Percentiles rank a stretch among this genome's conserved stretches.
Conservation (phyloP, 2,888 invertebrate species). For the Caenorhabditis angaria region DNA sequence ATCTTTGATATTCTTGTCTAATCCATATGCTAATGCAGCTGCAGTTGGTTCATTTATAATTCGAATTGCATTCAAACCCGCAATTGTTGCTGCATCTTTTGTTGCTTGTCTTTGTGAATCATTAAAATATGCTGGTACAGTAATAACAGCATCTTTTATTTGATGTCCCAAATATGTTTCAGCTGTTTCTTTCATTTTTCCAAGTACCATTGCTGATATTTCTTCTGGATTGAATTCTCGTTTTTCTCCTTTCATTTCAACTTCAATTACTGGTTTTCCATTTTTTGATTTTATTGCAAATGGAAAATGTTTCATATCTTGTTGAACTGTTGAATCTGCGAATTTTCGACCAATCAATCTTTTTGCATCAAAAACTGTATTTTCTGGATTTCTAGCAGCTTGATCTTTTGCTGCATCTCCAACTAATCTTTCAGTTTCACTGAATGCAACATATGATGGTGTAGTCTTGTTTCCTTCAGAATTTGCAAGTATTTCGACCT, state of each 20-base stretch:
- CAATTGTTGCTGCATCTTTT: constrained; percentile 74
- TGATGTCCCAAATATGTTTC: constrained; percentile 71
- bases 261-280: constrained; percentile 74
- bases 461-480: constrained; percentile 80
- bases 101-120: constrained; percentile 79
- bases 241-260: constrained; percentile 85
- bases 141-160: constrained; percentile 82
- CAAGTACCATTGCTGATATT: constrained; percentile 66
- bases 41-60: constrained; percentile 75
- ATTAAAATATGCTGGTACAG: constrained; percentile 85
- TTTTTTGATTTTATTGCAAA: constrained; percentile 59
- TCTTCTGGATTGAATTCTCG: constrained; percentile 77
- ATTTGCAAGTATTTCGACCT: constrained; percentile 75
- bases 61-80: constrained; percentile 74
- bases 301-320: constrained; percentile 70
- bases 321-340: constrained; percentile 73
- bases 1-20: constrained; percentile 69
- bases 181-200: constrained; percentile 73
- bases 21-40: constrained; percentile 86
- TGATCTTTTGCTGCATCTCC: constrained; percentile 76
- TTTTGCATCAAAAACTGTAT: constrained; percentile 65
- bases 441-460: constrained; percentile 77
- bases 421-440: constrained; percentile 74
- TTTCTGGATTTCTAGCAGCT: constrained; percentile 74
- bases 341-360: constrained; percentile 75